Conservation (phyloP, 1,140 invertebrate species). For the Neotoxoptera formosana region DNA sequence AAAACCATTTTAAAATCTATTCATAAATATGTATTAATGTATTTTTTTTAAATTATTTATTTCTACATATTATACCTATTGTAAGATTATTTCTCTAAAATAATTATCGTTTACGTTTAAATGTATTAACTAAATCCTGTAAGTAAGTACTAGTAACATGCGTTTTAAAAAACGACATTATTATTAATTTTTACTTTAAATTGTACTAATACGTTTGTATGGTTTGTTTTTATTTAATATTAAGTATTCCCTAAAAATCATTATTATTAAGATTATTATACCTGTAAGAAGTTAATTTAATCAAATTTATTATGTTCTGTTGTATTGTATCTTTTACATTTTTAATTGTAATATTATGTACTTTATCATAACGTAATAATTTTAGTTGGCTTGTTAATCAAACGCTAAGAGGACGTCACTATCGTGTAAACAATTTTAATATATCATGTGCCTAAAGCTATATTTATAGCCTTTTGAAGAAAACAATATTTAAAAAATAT, state of each 20-base stretch:
- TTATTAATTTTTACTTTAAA: not conserved
- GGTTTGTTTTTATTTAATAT: not conserved
- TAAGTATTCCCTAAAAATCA: not conserved
- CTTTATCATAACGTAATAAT: not conserved
- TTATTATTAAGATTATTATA: conserved; percentile 2
- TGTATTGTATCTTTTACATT: not conserved
- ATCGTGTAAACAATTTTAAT: not conserved
- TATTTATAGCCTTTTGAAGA: not conserved
- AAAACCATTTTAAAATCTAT: not conserved
- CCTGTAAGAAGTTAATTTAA: not conserved
- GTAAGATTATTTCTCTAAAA: not conserved
- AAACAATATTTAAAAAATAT: not conserved
- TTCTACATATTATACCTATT: not conserved
- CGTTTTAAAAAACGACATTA: not conserved
- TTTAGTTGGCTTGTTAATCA: conserved; percentile 9
- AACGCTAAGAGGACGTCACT: not conserved
- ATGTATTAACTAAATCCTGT: not conserved
- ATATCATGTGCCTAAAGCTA: not conserved
- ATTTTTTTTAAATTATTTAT: not conserved
- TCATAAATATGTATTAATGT: not conserved
- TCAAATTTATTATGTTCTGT: not conserved
- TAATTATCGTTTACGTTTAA: not conserved
- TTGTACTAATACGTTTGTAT: not conserved
- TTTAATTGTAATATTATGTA: not conserved
- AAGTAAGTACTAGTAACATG: not conserved